Base-by-base conservation (phyloP, 1,140 invertebrate species). In the Zaprionus ghesquierei region DNA sequence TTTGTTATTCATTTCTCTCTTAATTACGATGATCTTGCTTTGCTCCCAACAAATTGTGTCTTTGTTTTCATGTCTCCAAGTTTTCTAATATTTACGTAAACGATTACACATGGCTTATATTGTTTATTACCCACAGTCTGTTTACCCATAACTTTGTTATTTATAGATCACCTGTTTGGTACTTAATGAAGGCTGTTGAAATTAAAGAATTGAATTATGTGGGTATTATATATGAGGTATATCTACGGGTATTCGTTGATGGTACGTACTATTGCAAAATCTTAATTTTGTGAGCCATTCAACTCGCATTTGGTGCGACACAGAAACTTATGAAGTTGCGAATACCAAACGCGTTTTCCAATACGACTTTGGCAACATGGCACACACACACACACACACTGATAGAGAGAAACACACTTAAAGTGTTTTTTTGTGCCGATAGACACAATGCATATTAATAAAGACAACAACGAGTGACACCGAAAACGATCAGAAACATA, bases 401-500 rank as follows among this genome's bases (percentile, higher is more conserved):
- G n/a, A 15, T 12, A 41, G 4, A 50, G 38, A 49, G 23, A 58
- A 51, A 22, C 31, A 23, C n/a, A 23, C 23, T 23, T 1, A 56
- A 70, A 65, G 18, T 65, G 44, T 51, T 12, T 33, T 51, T 12
- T 35, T 44, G 56, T 77, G 79, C 66, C 78, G 73, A 69, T 81
- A 69, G 64, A 20, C 46, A 50, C 50, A 25, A 49, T 35, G 50
- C 62, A 81, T 72, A 33, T 77, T 73, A 72, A 80, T 77, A 68
- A 80, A 80, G 35, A 38, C 72, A 68, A 50, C 56, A 46, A 25
- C 70, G 51, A 20, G 4, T 35, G 64, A 65, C 50, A 53, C 72
- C 69, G n/a, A 62, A 79, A 72, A 77, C 53, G 54, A 77, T 60
- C 58, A 77, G 73, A 81, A 74, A 56, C 59, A 51, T 56, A 64